These are phyloP conservation scores for Piaya cayana DNA, from an alignment of 2,113 vertebrate genomes.

Conservation along the genomic window DNA sequence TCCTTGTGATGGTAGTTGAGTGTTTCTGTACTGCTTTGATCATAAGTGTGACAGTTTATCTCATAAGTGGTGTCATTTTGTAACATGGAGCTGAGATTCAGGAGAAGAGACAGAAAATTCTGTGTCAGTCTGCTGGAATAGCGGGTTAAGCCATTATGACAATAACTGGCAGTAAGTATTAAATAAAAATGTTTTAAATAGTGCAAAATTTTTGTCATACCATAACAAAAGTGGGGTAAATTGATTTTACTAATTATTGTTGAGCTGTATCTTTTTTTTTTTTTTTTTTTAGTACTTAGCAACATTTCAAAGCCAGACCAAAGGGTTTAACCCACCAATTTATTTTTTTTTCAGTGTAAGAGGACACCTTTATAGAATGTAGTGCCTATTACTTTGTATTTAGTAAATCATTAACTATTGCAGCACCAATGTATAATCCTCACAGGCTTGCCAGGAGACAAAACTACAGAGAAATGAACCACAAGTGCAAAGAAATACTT, in stretches of 20 bases:
- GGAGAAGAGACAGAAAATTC: neutral
- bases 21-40: conserved; percentile 15
- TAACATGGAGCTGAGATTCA: neutral
- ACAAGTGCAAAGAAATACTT: conserved; percentile 50
- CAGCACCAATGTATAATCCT: conserved; percentile 23
- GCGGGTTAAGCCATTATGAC: neutral
- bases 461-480: conserved; percentile 35
- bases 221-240: neutral
- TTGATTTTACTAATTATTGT: neutral
- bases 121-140: neutral
- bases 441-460: conserved; percentile 46
- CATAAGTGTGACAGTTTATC: conserved; percentile 2
- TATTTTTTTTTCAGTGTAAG: neutral
- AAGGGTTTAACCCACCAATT: neutral
- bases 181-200: neutral
- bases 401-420: conserved; percentile 21
- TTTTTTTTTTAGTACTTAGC: neutral
- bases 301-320: neutral
- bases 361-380: neutral
- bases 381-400: neutral
- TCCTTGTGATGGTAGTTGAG: neutral
- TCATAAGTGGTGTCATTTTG: conserved; percentile 22
- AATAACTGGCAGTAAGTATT: neutral
- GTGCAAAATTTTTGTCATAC: neutral
- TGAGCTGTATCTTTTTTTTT: neutral